Conservation (phyloP, 1,140 invertebrate genomes). For the Hormaphis cornu region DNA sequence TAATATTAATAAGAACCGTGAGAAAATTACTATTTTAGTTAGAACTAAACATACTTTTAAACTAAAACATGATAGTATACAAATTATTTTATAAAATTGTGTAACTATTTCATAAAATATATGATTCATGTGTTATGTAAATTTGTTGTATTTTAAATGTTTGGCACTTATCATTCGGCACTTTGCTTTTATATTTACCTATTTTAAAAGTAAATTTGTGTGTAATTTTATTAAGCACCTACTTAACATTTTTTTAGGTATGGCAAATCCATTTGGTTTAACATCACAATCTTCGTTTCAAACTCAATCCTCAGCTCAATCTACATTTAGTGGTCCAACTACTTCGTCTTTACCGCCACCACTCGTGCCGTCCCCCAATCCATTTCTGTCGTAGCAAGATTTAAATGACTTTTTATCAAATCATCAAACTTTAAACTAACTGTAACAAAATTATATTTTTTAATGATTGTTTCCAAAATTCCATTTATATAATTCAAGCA, state of each 20-base stretch:
- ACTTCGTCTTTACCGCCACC: constrained; percentile 32
- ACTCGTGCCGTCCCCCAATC: constrained; percentile 35
- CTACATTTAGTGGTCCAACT: constrained; percentile 11
- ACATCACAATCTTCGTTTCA: constrained; percentile 13
- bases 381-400: constrained; percentile 35
- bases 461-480: constrained; percentile 9
- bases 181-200: background rate
- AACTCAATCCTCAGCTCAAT: background rate
- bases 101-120: no score
- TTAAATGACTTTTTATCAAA: background rate
- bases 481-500: background rate
- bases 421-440: constrained; percentile 6
- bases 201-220: background rate
- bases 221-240: background rate
- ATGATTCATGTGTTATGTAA: background rate
- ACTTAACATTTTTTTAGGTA: constrained; percentile 28
- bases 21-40: no score
- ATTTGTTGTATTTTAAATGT: background rate
- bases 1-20: no score
- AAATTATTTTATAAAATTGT: no score
- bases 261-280: constrained; percentile 35
- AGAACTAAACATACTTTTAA: no score
- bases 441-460: constrained; percentile 1
- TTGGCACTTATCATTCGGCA: background rate
- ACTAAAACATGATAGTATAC: no score